Conservation (phyloP, 2,888 invertebrate species). For the Apomyelois bistriatella region DNA sequence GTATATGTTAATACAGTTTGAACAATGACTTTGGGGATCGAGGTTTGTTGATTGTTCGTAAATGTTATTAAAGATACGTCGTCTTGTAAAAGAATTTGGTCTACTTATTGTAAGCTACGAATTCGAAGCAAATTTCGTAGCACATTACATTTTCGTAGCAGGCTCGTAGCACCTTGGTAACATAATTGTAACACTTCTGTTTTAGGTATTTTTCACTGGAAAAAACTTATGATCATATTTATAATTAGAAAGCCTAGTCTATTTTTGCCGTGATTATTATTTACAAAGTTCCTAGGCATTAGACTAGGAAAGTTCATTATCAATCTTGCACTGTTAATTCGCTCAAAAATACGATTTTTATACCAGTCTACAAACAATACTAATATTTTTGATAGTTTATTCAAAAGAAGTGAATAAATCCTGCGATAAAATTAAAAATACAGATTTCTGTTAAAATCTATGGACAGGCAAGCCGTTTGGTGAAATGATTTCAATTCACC, state of each 20-base stretch:
- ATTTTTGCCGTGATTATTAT: no score
- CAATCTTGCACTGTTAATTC: no score
- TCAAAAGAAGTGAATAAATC: no score
- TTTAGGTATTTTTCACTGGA: no score
- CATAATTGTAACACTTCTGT: background rate
- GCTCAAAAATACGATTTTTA: no score
- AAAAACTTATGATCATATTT: no score
- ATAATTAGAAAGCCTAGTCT: no score
- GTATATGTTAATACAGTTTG: slow-evolving; percentile 22
- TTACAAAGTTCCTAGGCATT: no score
- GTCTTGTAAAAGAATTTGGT: no score
- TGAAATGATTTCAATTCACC: slow-evolving; percentile 58
- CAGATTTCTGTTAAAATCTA: slow-evolving; percentile 15
- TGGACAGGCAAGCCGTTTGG: slow-evolving; percentile 39
- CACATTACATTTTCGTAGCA: background rate
- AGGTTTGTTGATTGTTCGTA: background rate
- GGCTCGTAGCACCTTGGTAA: background rate
- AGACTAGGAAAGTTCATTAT: no score
- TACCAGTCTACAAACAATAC: no score
- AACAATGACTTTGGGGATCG: slow-evolving; percentile 10
- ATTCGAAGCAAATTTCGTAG: background rate
- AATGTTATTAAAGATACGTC: background rate
- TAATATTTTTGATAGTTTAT: no score
- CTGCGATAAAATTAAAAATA: background rate
- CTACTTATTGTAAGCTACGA: background rate